Base-by-base conservation (phyloP, 2,888 invertebrate genomes). In the Troides aeacus region DNA sequence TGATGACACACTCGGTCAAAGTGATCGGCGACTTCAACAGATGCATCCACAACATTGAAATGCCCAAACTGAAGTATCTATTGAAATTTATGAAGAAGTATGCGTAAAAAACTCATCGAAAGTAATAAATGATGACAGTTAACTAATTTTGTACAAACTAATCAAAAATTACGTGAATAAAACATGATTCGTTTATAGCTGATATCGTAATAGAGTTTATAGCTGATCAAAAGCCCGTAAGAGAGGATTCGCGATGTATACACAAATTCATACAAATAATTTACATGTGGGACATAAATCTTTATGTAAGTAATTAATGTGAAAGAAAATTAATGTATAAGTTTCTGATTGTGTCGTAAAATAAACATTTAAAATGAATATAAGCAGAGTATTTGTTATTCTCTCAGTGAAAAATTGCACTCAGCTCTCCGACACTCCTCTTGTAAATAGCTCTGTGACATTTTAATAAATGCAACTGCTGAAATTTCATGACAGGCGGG, bases 71-170 rank as follows among this genome's bases (percentile, higher is more conserved):
- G 6, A 92, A 92, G 72, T 92, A 92, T 76, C 75, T 92, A 68
- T 82, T 92, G 21, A 92, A 92, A 73, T 92, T 92, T 72, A 92
- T 92, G 92, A 92, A 92, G 80, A 92, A 92, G 77, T 92, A 92
- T 77, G 92, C 92, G 60, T 88, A 74, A 42, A 64, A 62, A 10
- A 4, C 5, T 6, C 1, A 21, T 18, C 2, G 21, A 21, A 21
- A 12, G 18, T 50, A 15, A 15, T 50, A 57, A 57, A 57, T 21
- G 21, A 6, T 57, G 57, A 21, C 21, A 21, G 56, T 56, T 2
- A 57, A 57, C 57, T 57, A 57, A 59, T 68, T 46, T 59, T 62
- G 69, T 69, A 69, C 69, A 69, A 69, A 64, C 30, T 69, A 57
- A 61, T 69, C 46, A 56, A 57, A 18, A 60, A n/a, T 57, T 57